Percentiles rank a stretch among this genome's conserved stretches.
phyloP scores from a whole-genome alignment of 2,888 invertebrate species.

The Dilophus febrilis region DNA sequence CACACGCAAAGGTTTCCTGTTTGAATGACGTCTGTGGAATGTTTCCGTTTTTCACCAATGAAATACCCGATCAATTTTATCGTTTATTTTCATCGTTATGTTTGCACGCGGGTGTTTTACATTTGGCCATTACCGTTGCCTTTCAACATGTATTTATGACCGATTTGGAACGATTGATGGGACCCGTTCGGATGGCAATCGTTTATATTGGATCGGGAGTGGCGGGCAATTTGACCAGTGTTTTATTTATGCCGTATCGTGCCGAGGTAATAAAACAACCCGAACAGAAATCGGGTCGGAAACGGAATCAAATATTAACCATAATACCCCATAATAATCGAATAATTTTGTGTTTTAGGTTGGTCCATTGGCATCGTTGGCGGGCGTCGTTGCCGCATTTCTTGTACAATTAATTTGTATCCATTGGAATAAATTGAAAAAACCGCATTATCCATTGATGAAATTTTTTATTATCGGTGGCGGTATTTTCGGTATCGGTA shows the following conservation, averaged over 20 bases:
- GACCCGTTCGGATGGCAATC: conserved; percentile 77
- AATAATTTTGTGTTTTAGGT: conserved; percentile 60
- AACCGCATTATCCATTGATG: conserved; percentile 66
- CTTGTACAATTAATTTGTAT: conserved; percentile 49
- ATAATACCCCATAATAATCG: conserved; percentile 6
- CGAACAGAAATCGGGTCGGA: not conserved
- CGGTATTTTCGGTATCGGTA: conserved; percentile 66
- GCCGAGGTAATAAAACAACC: conserved; percentile 54
- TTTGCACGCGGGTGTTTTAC: conserved; percentile 88
- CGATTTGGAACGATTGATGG: conserved; percentile 91
- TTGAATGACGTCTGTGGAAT: conserved; percentile 91
- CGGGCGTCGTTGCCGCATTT: conserved; percentile 85
- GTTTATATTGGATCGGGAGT: conserved; percentile 91
- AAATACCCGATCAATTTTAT: conserved; percentile 93
- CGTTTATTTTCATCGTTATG: conserved; percentile 92
- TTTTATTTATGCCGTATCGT: conserved; percentile 92
- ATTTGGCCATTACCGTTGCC: conserved; percentile 70
- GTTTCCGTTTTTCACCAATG: conserved; percentile 85
- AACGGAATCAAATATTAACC: not conserved
- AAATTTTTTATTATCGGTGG: conserved; percentile 59
- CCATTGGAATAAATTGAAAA: conserved; percentile 71
- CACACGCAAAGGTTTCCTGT: conserved; percentile 87
- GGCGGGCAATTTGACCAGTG: conserved; percentile 91
- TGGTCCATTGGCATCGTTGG: conserved; percentile 93
- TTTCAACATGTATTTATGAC: conserved; percentile 91